Conservation (phyloP, 2,113 vertebrate species). For the Nothobranchius furzeri region DNA sequence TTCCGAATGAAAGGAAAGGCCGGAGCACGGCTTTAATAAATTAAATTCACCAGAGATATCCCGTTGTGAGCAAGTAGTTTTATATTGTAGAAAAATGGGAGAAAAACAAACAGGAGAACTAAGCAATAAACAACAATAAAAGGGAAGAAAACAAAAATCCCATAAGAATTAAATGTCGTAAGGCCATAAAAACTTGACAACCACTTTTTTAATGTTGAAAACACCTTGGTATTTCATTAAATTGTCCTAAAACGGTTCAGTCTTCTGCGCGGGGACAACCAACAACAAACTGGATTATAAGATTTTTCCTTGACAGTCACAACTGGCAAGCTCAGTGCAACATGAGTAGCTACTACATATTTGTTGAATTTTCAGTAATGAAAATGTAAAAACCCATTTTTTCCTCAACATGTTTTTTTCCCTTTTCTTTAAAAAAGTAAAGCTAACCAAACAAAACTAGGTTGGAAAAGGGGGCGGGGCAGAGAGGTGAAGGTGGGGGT, state of each 20-base stretch:
- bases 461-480: constrained; percentile 10
- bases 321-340: constrained; percentile 98
- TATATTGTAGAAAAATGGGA: constrained; percentile 89
- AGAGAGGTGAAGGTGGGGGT: neutral
- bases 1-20: constrained; percentile 87
- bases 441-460: constrained; percentile 82
- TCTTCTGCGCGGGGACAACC: constrained; percentile 90
- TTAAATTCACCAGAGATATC: constrained; percentile 89
- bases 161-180: constrained; percentile 79
- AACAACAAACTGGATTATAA: constrained; percentile 93
- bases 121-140: constrained; percentile 68
- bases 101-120: constrained; percentile 79
- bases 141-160: constrained; percentile 45
- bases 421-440: constrained; percentile 87
- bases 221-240: constrained; percentile 95
- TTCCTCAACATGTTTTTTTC: constrained; percentile 72
- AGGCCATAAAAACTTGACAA: constrained; percentile 96
- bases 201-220: constrained; percentile 88
- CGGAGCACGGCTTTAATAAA: constrained; percentile 98
- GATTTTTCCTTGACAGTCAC: constrained; percentile 91
- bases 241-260: constrained; percentile 98
- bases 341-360: constrained; percentile 92
- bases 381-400: constrained; percentile 97
- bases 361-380: constrained; percentile 91
- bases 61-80: constrained; percentile 90